Conservation (phyloP, 1,140 invertebrate species). For the Tetraneura akinire region DNA sequence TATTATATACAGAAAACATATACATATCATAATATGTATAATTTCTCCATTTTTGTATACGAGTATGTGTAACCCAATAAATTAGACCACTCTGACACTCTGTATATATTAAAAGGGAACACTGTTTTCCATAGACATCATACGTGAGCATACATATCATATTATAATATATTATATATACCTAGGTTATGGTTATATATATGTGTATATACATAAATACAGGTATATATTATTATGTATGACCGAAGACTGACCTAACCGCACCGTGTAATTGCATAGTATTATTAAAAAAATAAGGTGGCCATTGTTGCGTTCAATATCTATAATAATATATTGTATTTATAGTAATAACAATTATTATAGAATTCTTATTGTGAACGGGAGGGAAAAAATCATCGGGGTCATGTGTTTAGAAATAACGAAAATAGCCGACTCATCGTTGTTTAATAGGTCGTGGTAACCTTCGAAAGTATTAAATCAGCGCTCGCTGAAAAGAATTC, state of each 20-base stretch:
- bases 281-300: not conserved
- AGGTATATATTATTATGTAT: no score
- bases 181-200: no score
- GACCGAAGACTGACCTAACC: not conserved
- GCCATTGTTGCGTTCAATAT: not conserved
- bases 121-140: no score
- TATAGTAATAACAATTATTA: not conserved
- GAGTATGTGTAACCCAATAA: no score
- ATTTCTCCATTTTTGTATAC: no score
- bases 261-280: not conserved
- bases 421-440: slow-evolving; percentile 4
- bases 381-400: not conserved
- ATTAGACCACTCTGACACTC: no score
- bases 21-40: no score
- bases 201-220: no score
- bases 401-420: not conserved
- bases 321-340: not conserved
- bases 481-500: not conserved
- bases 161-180: no score
- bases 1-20: no score
- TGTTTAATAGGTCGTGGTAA: not conserved
- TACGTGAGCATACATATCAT: no score
- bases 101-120: no score
- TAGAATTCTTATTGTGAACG: not conserved
- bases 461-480: not conserved